phyloP scores from a whole-genome alignment of 1,140 invertebrate genomes.

The Micrasema minimum region DNA sequence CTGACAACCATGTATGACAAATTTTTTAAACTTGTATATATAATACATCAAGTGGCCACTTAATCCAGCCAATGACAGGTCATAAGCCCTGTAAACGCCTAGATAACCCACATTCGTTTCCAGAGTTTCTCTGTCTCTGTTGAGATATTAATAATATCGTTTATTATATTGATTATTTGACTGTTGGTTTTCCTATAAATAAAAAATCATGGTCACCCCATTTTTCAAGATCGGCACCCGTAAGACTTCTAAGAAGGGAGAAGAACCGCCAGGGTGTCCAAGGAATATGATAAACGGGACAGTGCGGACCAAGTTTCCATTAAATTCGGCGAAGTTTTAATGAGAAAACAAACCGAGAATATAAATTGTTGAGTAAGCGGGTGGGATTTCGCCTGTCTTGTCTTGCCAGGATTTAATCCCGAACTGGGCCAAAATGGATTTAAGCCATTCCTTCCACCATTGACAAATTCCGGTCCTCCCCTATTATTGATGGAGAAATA shows the following conservation, averaged over 20 bases:
- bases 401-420: constrained; percentile 24
- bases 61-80: no score
- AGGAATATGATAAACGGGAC: constrained; percentile 39
- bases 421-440: constrained; percentile 10
- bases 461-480: constrained; percentile 22
- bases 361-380: constrained; percentile 40
- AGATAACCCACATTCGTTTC: no score
- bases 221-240: constrained; percentile 8
- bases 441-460: constrained; percentile 13
- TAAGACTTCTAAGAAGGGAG: constrained; percentile 6
- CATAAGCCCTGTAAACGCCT: no score
- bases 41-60: no score
- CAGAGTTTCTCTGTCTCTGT: no score
- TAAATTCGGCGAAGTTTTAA: constrained; percentile 45
- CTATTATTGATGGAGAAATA: constrained; percentile 29
- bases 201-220: constrained; percentile 8
- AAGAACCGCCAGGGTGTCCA: constrained; percentile 21
- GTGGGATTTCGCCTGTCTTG: constrained; percentile 28
- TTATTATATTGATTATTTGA: no score
- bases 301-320: constrained; percentile 28
- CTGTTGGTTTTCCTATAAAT: no score
- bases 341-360: constrained; percentile 45
- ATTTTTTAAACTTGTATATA: no score
- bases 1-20: no score
- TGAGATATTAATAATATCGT: no score